These are phyloP conservation scores for Nomada ruficornis DNA, from an alignment of 2,888 invertebrate genomes.

Conservation along the genomic window DNA sequence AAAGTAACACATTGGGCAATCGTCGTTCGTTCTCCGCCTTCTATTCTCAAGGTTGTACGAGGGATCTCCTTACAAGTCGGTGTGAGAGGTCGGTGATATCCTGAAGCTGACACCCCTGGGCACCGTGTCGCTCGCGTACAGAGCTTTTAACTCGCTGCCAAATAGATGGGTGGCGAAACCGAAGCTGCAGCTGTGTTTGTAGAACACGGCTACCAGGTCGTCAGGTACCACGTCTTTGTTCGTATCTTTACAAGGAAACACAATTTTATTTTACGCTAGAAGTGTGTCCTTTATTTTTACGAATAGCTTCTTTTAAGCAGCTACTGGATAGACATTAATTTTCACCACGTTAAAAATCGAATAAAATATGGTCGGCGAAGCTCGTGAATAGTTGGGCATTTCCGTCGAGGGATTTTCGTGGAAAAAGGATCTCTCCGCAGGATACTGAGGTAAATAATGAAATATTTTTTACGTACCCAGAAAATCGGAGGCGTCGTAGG, in stretches of 20 bases:
- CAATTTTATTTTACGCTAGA: too few relatives aligned
- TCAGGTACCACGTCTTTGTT: slow-evolving; percentile 97
- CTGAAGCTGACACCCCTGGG: slow-evolving; percentile 93
- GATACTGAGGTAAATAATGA: background rate
- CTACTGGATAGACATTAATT: too few relatives aligned
- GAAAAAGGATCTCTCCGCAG: too few relatives aligned
- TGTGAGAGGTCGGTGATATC: slow-evolving; percentile 95
- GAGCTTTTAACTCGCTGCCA: slow-evolving; percentile 94
- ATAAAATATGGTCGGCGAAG: too few relatives aligned
- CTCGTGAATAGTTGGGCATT: too few relatives aligned
- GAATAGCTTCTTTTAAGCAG: too few relatives aligned
- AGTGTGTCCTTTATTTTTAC: too few relatives aligned
- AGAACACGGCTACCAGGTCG: slow-evolving; percentile 96
- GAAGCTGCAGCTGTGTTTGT: slow-evolving; percentile 96
- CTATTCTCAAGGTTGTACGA: too few relatives aligned
- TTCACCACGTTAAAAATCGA: too few relatives aligned
- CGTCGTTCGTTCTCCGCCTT: background rate
- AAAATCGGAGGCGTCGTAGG: slow-evolving; percentile 95
- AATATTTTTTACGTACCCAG: slow-evolving; percentile 84
- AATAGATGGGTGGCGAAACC: slow-evolving; percentile 99
- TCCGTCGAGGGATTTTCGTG: too few relatives aligned
- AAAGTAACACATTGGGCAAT: slow-evolving; percentile 46
- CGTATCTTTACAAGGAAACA: slow-evolving; percentile 86
- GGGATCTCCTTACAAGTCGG: slow-evolving; percentile 86
- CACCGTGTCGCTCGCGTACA: slow-evolving; percentile 90